Base-by-base conservation (phyloP, 2,113 vertebrate genomes). In the Oostethus manadensis region DNA sequence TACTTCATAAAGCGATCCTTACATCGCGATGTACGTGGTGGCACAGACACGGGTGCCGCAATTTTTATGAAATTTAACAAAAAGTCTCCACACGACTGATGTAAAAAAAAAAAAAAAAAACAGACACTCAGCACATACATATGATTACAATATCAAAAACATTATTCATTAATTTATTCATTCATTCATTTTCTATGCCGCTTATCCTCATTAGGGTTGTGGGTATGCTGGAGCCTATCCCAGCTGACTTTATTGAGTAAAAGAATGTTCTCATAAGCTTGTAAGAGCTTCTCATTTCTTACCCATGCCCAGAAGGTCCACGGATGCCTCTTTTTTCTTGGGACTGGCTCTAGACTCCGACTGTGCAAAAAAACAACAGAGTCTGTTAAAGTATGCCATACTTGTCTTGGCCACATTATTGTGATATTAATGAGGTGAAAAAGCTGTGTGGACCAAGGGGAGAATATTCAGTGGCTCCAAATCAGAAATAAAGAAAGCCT, bases 291-390 rank as follows among this genome's bases (percentile, higher is more conserved):
- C 9, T 73, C 3, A 10, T 47, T 62, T 87, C 94, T 96, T 90
- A 99, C 96, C 95, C 46, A 99, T 89, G 78, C 94, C 93, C 84
- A 98, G 88, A 64, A 99, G 91, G 87, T 99, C 95, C 77, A 96
- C 89, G 45, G 92, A 89, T 5, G 91, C 82, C 80, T 97, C 94
- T 38, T 83, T 78, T 73, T 91, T 94, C 84, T 93, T 93, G 18
- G 93, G 91, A 83, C 92, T 94, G 78, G 87, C 79, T 88, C 89
- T 93, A 73, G 84, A 69, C 46, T 98, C 94, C 38, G 84, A 68
- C 62, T 91, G 93, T 90, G 89, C 1, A 45, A 54, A 49, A 58
- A 45, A 73, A 60, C 61, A 20, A 80, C 3, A 76, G 18, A 20
- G 29, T 18, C n/a, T 8, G 14, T 60, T 42, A 47, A 47, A 43